Evolutionary conservation across 2,888 invertebrate species (phyloP), one percentile per base, ranked within the genome.

Genomic region (Lottia scabra): DNA sequence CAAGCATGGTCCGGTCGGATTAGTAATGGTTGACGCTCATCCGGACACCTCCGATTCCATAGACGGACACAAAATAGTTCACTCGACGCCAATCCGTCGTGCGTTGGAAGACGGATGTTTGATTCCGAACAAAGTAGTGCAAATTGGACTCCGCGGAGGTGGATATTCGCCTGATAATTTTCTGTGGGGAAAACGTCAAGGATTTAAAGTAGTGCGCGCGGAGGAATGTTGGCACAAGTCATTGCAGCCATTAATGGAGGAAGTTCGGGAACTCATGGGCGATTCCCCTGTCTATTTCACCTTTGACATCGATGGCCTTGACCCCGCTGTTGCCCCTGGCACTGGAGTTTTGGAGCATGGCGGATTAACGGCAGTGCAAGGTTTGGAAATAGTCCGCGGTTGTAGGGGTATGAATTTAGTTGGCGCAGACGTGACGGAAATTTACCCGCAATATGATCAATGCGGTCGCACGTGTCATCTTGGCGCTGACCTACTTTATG

Each of bases 281-380:
- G 80, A 85, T 70, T 79, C 78, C 63, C 88, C 88, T 0, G 87
- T 88, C 12, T 89, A 89, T 76, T 80, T 89, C 43, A 85, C 85
- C 70, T 86, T 89, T 74, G 89, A 89, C 73, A 89, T 89, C 73
- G 89, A 89, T 79, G 88, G 82, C 15, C 81, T 89, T 27, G 89
- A 89, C 78, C 89, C 89, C 15, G 70, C 79, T 27, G 87, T 79
- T 78, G 88, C 88, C 56, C 89, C 89, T n/a, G 89, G 89, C 72
- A 89, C 89, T 80, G 88, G 88, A 44, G 87, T 88, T 0, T 87
- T 87, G 46, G 88, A 88, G 77, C 86, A 89, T 30, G 89, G 84
- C 6, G 89, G 89, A 4, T 76, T 89, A 69, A 89, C 88, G 8
- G 76, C 85, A 2, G 85, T 85, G 23, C 89, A 89, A 76, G 88